phyloP scores from a whole-genome alignment of 2,113 vertebrate species.

The Lasiurus borealis region DNA sequence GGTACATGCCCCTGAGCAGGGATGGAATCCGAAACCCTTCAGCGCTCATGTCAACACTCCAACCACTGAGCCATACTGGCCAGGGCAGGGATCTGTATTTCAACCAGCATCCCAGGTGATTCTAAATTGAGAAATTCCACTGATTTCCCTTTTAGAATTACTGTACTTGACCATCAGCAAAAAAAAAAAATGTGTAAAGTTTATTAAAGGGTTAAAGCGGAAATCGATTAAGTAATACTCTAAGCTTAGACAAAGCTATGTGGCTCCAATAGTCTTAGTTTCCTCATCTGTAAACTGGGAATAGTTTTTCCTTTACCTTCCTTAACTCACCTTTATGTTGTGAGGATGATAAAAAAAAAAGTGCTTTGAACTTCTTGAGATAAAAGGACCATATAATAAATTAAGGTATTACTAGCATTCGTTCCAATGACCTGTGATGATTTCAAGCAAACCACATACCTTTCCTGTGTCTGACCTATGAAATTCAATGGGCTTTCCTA shows the following conservation, averaged over 20 bases:
- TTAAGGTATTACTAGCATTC: neutral
- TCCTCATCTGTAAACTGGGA: neutral
- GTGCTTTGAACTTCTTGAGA: slow-evolving; percentile 30
- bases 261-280: neutral
- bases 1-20: no score
- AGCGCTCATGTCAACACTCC: no score
- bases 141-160: neutral
- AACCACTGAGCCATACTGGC: no score
- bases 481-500: neutral
- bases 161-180: neutral
- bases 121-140: neutral
- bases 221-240: neutral
- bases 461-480: neutral
- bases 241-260: neutral
- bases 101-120: neutral
- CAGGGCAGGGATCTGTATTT: neutral
- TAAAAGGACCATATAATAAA: slow-evolving; percentile 21
- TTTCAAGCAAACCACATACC: neutral
- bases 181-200: neutral
- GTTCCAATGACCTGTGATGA: neutral
- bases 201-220: neutral
- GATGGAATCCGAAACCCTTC: no score
- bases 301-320: neutral
- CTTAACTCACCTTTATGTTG: neutral
- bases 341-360: neutral